Evolutionary conservation across 2,797 vertebrate species (phyloP).

Genomic region (Tokudaia muenninki): DNA sequence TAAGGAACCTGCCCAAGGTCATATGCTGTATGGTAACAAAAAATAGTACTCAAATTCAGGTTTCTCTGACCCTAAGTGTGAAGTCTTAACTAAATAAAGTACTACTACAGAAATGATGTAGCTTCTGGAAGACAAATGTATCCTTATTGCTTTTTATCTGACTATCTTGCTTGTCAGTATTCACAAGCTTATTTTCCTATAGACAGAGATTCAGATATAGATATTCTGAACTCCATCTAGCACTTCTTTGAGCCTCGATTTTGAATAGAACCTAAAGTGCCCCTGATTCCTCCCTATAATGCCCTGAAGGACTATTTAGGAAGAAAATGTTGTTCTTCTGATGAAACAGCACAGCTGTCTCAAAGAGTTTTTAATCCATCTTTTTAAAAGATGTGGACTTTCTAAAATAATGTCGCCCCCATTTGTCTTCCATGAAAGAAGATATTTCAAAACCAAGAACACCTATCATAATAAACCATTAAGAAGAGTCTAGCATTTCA

Average conservation of each 20-base stretch:
- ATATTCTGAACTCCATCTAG: neutral
- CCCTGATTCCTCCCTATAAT: slow-evolving; percentile 63
- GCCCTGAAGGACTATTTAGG: slow-evolving; percentile 77
- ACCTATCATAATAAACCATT: slow-evolving; percentile 86
- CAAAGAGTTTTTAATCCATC: slow-evolving; percentile 81
- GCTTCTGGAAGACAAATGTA: slow-evolving; percentile 11
- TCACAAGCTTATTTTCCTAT: neutral
- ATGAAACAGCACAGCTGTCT: slow-evolving; percentile 78
- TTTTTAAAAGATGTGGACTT: slow-evolving; percentile 85
- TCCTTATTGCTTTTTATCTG: neutral
- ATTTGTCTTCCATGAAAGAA: slow-evolving; percentile 83
- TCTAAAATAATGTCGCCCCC: slow-evolving; percentile 83
- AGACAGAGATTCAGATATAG: neutral
- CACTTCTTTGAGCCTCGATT: slow-evolving; percentile 60
- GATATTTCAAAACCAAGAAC: slow-evolving; percentile 80
- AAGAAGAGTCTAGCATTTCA: slow-evolving; percentile 81
- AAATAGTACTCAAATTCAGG: neutral
- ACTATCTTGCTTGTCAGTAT: slow-evolving; percentile 31
- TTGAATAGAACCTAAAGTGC: slow-evolving; percentile 31
- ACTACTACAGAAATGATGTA: neutral
- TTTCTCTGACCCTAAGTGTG: neutral
- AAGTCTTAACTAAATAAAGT: neutral
- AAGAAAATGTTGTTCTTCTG: slow-evolving; percentile 78
- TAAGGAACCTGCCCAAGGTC: slow-evolving; percentile 21
- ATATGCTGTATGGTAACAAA: neutral